These are phyloP conservation scores for Tupaia tana DNA, from an alignment of 2,113 vertebrate genomes.

Conservation along the genomic window DNA sequence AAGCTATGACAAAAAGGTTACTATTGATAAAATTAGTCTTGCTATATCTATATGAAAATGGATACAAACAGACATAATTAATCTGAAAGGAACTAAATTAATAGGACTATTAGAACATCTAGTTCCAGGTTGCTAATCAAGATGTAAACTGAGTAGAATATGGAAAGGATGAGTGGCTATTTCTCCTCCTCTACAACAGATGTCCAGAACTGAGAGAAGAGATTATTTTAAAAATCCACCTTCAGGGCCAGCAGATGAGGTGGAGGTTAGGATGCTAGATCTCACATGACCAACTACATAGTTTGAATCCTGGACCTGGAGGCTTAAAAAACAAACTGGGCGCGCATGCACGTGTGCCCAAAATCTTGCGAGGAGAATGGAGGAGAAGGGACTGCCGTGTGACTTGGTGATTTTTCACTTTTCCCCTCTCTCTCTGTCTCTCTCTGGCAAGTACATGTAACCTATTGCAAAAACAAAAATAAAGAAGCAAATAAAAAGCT, in stretches of 20 bases:
- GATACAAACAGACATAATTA: not conserved
- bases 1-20: not conserved
- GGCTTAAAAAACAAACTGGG: too few relatives aligned
- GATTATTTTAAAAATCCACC: not conserved
- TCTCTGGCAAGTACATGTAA: too few relatives aligned
- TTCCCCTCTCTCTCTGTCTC: too few relatives aligned
- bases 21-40: not conserved
- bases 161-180: not conserved
- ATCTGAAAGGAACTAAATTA: not conserved
- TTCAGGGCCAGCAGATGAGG: too few relatives aligned
- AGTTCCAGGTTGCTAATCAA: not conserved
- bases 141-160: constrained; percentile 2
- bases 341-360: too few relatives aligned
- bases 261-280: too few relatives aligned
- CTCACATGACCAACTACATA: too few relatives aligned
- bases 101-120: not conserved
- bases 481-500: not conserved
- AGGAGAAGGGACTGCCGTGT: too few relatives aligned
- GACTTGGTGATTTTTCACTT: too few relatives aligned
- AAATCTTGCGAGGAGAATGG: too few relatives aligned
- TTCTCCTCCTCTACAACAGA: not conserved
- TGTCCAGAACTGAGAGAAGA: not conserved
- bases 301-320: too few relatives aligned
- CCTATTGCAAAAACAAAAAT: too few relatives aligned
- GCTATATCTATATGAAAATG: not conserved